phyloP scores from a whole-genome alignment of 92 coral and sea anemone species.

The Porites evermanni region DNA sequence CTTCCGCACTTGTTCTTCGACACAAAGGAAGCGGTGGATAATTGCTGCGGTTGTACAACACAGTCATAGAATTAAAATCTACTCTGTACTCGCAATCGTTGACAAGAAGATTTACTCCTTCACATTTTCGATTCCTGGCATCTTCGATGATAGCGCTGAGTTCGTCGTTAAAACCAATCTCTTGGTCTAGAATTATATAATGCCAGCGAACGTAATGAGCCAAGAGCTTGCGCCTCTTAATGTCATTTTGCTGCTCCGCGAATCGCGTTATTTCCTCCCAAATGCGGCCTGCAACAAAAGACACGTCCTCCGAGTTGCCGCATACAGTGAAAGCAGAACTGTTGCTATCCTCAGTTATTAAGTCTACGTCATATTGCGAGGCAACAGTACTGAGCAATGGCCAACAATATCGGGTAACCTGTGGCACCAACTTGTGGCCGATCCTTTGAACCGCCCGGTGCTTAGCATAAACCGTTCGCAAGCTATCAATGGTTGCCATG shows the following conservation, averaged over 20 bases:
- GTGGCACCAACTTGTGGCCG: conserved; percentile 55
- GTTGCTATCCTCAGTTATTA: conserved; percentile 41
- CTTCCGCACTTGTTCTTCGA: neutral
- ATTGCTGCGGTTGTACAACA: neutral
- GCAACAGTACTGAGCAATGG: conserved; percentile 43
- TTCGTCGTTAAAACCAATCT: conserved; percentile 52
- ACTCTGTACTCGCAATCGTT: neutral
- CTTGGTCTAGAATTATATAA: conserved; percentile 38
- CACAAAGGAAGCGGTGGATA: conserved; percentile 18
- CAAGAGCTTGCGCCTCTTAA: conserved; percentile 65
- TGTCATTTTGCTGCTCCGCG: conserved; percentile 56
- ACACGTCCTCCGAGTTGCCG: conserved; percentile 74
- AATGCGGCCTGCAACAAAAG: conserved; percentile 50
- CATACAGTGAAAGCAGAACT: conserved; percentile 52
- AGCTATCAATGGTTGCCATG: neutral
- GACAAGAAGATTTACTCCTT: neutral
- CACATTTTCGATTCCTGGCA: conserved; percentile 35
- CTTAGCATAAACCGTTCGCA: conserved; percentile 8
- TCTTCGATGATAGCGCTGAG: conserved; percentile 75
- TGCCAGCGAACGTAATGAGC: conserved; percentile 74
- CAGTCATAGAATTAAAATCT: conserved; percentile 27
- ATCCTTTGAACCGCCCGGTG: conserved; percentile 53
- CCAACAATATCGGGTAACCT: conserved; percentile 48
- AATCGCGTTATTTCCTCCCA: conserved; percentile 66
- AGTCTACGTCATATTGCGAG: conserved; percentile 41